These are phyloP conservation scores for Diarsia brunnea DNA, from an alignment of 2,888 invertebrate genomes.

Conservation along the genomic window DNA sequence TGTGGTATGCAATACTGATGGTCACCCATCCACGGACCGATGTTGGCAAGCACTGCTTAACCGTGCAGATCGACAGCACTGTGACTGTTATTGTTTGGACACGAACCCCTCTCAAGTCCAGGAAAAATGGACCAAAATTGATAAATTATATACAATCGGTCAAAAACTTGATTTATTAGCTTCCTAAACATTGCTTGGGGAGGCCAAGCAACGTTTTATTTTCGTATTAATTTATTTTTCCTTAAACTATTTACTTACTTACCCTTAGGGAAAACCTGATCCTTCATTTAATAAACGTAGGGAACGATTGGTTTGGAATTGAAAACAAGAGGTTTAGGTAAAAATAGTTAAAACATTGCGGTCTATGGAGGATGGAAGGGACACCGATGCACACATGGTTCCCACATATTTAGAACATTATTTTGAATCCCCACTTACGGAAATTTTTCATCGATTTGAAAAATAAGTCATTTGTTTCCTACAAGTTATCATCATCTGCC, in stretches of 20 bases:
- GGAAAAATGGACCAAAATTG: background rate
- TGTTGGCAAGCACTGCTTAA: background rate
- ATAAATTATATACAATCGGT: constrained; percentile 25
- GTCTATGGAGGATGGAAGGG: no score
- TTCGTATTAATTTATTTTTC: constrained; percentile 27
- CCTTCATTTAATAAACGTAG: constrained; percentile 20
- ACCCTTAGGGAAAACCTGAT: background rate
- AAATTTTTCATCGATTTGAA: no score
- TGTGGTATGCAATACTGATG: background rate
- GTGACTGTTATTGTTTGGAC: background rate
- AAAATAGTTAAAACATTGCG: no score
- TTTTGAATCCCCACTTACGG: no score
- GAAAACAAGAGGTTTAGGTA: background rate
- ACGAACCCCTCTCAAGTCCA: background rate
- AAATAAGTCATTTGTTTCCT: no score
- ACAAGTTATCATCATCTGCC: no score
- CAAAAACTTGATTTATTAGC: constrained; percentile 20
- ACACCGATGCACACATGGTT: no score
- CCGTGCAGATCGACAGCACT: background rate
- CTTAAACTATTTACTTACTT: constrained; percentile 12
- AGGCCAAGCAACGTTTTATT: constrained; percentile 10
- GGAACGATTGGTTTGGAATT: background rate
- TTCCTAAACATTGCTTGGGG: background rate
- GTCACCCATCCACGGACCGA: background rate
- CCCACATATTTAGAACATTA: no score